A percentile compares a stretch with the other conserved stretches of the same genome.
Conservation (phyloP, 2,797 vertebrate species). For the Chiroxiphia lanceolata region DNA sequence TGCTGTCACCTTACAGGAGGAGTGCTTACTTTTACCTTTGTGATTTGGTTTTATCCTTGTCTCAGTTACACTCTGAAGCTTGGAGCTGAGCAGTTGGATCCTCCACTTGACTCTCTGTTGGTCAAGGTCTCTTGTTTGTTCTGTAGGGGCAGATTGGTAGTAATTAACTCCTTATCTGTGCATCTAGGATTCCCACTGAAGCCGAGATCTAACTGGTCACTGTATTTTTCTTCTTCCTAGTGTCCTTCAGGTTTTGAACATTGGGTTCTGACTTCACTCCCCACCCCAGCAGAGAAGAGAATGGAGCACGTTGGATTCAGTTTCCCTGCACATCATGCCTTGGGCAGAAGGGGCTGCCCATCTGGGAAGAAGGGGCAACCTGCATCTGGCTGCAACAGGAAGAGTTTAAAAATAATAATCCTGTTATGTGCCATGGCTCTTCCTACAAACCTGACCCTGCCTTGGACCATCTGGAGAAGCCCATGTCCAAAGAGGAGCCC, state of each 20-base stretch:
- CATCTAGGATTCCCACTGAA: background rate
- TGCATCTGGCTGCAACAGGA: constrained; percentile 43
- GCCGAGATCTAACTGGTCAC: constrained; percentile 15
- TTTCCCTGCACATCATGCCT: constrained; percentile 41
- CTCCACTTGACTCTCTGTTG: background rate
- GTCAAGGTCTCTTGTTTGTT: background rate
- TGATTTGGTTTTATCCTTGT: background rate
- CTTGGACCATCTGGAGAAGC: constrained; percentile 36
- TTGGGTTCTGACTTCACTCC: constrained; percentile 66
- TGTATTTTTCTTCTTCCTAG: constrained; percentile 46
- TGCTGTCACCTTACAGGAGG: background rate
- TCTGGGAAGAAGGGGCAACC: constrained; percentile 33
- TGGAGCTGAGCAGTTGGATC: background rate
- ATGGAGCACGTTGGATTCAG: constrained; percentile 46
- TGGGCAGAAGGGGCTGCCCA: constrained; percentile 46
- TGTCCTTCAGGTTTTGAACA: constrained; percentile 71
- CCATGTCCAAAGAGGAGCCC: constrained; percentile 23
- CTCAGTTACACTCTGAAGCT: background rate
- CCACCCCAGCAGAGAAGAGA: constrained; percentile 60
- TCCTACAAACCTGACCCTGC: constrained; percentile 47
- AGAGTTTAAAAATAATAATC: constrained; percentile 34
- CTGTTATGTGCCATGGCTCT: constrained; percentile 51
- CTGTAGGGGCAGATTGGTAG: background rate
- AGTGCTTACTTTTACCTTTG: background rate
- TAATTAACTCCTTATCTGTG: background rate